Base-by-base conservation (phyloP, 1,140 invertebrate species). In the Pararge aegeria region DNA sequence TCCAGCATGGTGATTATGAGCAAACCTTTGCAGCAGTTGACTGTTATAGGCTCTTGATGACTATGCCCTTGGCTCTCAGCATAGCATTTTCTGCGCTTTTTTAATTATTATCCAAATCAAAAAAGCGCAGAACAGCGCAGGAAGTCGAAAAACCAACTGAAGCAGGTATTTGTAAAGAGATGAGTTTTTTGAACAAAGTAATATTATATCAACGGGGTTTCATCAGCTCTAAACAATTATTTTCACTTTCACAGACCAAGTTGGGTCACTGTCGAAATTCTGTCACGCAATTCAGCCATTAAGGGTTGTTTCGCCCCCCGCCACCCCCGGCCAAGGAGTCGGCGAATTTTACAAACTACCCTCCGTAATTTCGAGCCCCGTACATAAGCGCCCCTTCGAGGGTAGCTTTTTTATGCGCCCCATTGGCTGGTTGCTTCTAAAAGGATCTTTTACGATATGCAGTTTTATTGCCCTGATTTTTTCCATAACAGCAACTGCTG, bases 321-420 rank as follows among this genome's bases (percentile, higher is more conserved):
- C 79, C 64, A 66, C 67, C 60, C 63, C 72, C 66, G 63, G 40
- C 56, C 57, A 64, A 78, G 66, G 75, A 80, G 78, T 70, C 81
- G 81, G 86, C 83, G 79, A 89, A 89, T 86, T 89, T 89, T 76
- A 84, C 78, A 85, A 84, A 85, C 84, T 80, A 85, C 86, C 81
- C 79, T 68, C 62, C 64, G 79, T 83, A 83, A 83, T 83, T 83
- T 78, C 67, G 73, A 59, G 72, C 70, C 73, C 75, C 65, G 69
- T 82, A 83, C 49, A 73, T 68, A 71, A 73, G 67, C 66, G 62
- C 68, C 65, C 61, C 65, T 69, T 67, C 53, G 59, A 67, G 76
- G 74, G 73, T 73, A 66, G 60, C 64, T 78, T 86, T 75, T 83
- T 83, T 85, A 74, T 70, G 70, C 42, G 42, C 65, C 73, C 71